phyloP scores from a whole-genome alignment of 2,113 vertebrate species.

The Echinops telfairi region DNA sequence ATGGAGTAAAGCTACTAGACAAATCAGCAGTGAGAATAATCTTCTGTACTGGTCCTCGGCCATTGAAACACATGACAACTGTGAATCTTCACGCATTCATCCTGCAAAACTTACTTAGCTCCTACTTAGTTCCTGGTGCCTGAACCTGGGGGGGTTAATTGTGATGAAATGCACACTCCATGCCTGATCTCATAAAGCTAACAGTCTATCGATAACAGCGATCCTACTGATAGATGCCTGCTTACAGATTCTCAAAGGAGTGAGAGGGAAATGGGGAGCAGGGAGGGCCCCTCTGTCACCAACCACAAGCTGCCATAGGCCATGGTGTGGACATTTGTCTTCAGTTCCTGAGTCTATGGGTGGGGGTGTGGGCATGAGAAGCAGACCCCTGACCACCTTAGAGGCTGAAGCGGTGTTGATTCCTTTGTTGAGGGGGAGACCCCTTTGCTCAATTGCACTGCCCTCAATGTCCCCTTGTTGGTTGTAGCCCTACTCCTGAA shows the following conservation, averaged over 20 bases:
- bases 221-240: neutral
- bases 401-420: neutral
- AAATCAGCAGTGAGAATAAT: neutral
- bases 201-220: neutral
- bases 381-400: neutral
- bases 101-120: neutral
- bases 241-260: conserved; percentile 28
- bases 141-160: neutral
- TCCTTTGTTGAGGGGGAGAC: neutral
- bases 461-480: accelerated
- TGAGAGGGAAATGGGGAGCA: neutral
- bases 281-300: neutral
- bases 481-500: neutral
- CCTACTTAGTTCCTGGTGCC: neutral
- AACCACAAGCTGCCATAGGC: neutral
- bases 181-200: conserved; percentile 48
- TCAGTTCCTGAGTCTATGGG: neutral
- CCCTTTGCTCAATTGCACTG: neutral
- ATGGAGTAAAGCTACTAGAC: neutral
- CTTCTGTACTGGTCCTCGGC: neutral
- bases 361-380: neutral
- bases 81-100: neutral
- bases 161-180: neutral
- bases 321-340: conserved; percentile 27
- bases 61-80: neutral